Base-by-base conservation (phyloP, 2,888 invertebrate genomes). In the Tipula helvola region DNA sequence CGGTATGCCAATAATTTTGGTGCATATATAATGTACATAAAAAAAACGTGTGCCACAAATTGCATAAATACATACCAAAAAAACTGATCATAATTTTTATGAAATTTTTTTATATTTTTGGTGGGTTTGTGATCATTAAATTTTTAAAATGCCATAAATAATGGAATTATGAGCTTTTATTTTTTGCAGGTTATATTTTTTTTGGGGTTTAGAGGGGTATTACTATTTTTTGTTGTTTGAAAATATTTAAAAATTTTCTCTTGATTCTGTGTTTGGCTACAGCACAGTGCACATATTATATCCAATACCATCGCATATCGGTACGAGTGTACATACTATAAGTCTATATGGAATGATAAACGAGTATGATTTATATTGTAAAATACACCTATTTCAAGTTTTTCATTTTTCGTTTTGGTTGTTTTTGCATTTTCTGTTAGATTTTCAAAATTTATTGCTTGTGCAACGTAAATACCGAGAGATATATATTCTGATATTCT, bases 401-500 rank as follows among this genome's bases (percentile, higher is more conserved):
- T n/a, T 71, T 13, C 71, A 71, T 71, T 71, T 71, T 71, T 28
- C 71, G 71, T 71, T 71, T 52, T 52, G 52, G 52, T 52, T 5
- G 3, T 52, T 44, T 52, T 52, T 71, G 18, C 71, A 71, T 71
- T 71, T 71, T 71, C 71, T 71, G 71, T 71, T 71, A 71, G 71
- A 71, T 71, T 71, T 71, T 71, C 71, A 71, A 71, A 71, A 71
- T 71, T 71, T 71, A 71, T 71, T 71, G 71, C 71, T 71, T 71
- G 28, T 28, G 71, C 71, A 71, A 71, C 71, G 71, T 28, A 71
- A 71, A 71, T 71, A 71, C 71, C 5, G 71, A 71, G 71, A 71
- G 71, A 71, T 71, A 28, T 71, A 28, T 8, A 10, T 57, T n/a
- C 7, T 57, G 5, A 8, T 52, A 52, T 52, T 52, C 52, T 16